Evolutionary conservation across 2,888 invertebrate genomes (phyloP), one percentile per base, ranked within the genome.

Genomic region (Fissipunctia ypsillon): DNA sequence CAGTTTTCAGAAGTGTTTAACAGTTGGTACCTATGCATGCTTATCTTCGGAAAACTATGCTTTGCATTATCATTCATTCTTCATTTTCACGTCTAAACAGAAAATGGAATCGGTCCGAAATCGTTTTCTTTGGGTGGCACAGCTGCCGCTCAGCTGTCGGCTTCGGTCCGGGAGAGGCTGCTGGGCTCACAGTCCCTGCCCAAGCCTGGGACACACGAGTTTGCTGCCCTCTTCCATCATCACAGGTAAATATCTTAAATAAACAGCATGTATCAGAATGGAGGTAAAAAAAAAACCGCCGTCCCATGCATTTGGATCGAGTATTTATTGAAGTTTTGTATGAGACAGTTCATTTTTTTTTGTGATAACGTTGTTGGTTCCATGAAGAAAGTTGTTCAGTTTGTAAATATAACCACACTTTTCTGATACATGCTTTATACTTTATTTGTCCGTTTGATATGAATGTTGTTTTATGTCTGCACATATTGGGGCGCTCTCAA

Each of bases 141-240:
- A 41, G 97, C 98, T 22, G 98, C 98, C 9, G 98, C 98, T 68
- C 98, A 99, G 92, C 95, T 99, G 63, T 98, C 98, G 28, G 98
- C 98, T 84, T 98, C 98, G 61, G 98, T 99, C 3, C 96, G 98
- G 14, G 98, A 99, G 91, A 96, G 98, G 68, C 96, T 98, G 65
- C 97, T 98, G 76, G 98, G 98, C n/a, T 98, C 98, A 0, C 98
- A 98, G 91, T 98, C 98, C 87, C 93, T 98, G 77, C 98, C 98
- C 0, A 98, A 98, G 91, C 97, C 97, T 10, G 97, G 97, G 78
- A 97, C 97, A 73, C 97, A 97, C 83, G 97, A 97, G 88, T 97
- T 97, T 91, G 97, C 97, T 14, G 97, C 97, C 6, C 92, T 97
- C 48, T 97, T 97, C 85, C 97, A 96, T 83, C 97, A 96, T 86